A percentile compares a stretch with the other conserved stretches of the same genome.
phyloP scores from a whole-genome alignment of 1,140 invertebrate species.

The Brachionus rubens region DNA sequence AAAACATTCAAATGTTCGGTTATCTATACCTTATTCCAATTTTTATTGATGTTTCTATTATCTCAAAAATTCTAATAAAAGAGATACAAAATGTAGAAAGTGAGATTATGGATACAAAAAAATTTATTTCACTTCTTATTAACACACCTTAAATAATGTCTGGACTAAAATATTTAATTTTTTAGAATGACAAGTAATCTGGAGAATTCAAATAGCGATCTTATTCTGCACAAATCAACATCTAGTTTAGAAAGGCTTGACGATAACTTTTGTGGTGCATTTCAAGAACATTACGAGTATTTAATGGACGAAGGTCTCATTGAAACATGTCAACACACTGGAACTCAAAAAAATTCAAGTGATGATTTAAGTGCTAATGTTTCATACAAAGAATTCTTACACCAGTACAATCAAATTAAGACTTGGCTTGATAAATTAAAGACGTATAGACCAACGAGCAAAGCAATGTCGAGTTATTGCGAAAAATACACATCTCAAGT shows the following conservation, averaged over 20 bases:
- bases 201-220: neutral
- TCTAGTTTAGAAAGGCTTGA: slow-evolving; percentile 46
- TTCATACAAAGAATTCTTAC: slow-evolving; percentile 70
- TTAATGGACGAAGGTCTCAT: slow-evolving; percentile 89
- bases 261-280: slow-evolving; percentile 82
- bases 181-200: neutral
- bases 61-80: too few relatives aligned
- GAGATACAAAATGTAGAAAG: too few relatives aligned
- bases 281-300: slow-evolving; percentile 79
- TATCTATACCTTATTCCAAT: too few relatives aligned
- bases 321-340: slow-evolving; percentile 71
- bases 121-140: too few relatives aligned
- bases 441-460: slow-evolving; percentile 50
- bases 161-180: neutral
- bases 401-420: slow-evolving; percentile 75
- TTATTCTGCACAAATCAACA: neutral
- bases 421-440: slow-evolving; percentile 75
- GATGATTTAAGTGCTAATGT: slow-evolving; percentile 64
- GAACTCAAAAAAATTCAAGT: slow-evolving; percentile 63
- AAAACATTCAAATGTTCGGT: too few relatives aligned
- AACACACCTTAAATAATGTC: too few relatives aligned
- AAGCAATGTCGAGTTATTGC: slow-evolving; percentile 50
- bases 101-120: too few relatives aligned
- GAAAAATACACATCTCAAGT: slow-evolving; percentile 58
- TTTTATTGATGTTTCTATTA: too few relatives aligned